Percentiles rank a stretch among this genome's conserved stretches.
Conservation (phyloP, 2,113 vertebrate species). For the Brachyhypopomus gauderio region DNA sequence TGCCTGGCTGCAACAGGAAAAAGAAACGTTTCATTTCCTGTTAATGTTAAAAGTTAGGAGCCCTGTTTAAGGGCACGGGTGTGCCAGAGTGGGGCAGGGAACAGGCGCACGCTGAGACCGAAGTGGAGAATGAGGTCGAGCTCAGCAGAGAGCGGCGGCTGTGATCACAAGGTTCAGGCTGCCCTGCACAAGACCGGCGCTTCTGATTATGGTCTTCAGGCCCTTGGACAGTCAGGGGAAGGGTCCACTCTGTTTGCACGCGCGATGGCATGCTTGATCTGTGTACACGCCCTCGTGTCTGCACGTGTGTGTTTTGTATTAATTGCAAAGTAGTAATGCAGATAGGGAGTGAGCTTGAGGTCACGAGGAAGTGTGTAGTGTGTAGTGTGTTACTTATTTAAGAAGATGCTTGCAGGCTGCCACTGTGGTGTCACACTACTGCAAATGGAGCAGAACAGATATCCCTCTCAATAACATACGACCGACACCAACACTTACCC, state of each 20-base stretch:
- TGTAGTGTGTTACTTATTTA: not conserved
- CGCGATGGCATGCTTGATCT: no score
- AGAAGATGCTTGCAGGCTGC: constrained; percentile 20
- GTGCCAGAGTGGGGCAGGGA: no score
- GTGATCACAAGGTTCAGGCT: no score
- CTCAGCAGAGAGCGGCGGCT: no score
- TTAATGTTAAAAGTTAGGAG: no score
- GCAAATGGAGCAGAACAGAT: constrained; percentile 35
- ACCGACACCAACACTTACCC: constrained; percentile 30
- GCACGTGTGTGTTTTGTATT: constrained; percentile 3
- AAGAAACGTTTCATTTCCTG: not conserved
- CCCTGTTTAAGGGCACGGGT: no score
- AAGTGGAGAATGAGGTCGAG: no score
- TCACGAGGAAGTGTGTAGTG: not conserved
- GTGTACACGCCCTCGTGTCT: not conserved
- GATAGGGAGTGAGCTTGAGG: constrained; percentile 22
- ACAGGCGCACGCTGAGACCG: no score
- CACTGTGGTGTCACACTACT: constrained; percentile 4
- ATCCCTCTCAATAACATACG: constrained; percentile 28
- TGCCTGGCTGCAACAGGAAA: not conserved
- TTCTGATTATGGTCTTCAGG: not conserved
- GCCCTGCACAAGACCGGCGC: no score
- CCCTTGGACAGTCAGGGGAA: not conserved
- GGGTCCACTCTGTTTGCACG: not conserved
- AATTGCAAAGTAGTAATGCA: constrained; percentile 4